Evolutionary conservation across 2,113 vertebrate genomes (phyloP).

Genomic region (Colaptes auratus): DNA sequence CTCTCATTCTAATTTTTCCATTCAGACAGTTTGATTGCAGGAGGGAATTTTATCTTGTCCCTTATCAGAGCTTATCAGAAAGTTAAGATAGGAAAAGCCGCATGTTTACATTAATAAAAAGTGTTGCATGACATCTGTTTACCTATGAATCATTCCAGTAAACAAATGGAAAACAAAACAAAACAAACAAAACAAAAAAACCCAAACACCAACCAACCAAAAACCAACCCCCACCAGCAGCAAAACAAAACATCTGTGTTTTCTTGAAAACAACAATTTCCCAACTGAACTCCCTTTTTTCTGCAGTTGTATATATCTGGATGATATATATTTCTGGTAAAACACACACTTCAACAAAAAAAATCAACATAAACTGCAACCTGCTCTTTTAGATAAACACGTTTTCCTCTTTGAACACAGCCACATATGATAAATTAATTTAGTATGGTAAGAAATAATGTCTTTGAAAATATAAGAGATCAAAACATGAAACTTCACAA

Average conservation of each 20-base stretch:
- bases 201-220: too few relatives aligned
- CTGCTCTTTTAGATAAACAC: slow-evolving; percentile 34
- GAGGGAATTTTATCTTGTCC: neutral
- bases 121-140: neutral
- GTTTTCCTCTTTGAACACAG: neutral
- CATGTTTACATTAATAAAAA: neutral
- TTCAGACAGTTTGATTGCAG: neutral
- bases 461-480: neutral
- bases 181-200: too few relatives aligned
- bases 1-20: neutral
- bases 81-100: neutral
- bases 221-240: too few relatives aligned
- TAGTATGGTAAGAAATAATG: neutral
- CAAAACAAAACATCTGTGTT: neutral
- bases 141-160: neutral
- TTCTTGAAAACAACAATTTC: neutral
- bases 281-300: neutral
- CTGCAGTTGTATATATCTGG: neutral
- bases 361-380: neutral
- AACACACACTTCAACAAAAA: neutral
- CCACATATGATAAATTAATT: neutral
- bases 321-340: neutral
- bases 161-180: neutral
- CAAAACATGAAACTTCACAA: neutral
- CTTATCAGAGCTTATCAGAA: neutral